These are phyloP conservation scores for Tenualosa ilisha DNA, from an alignment of 2,797 vertebrate genomes.

Conservation along the genomic window DNA sequence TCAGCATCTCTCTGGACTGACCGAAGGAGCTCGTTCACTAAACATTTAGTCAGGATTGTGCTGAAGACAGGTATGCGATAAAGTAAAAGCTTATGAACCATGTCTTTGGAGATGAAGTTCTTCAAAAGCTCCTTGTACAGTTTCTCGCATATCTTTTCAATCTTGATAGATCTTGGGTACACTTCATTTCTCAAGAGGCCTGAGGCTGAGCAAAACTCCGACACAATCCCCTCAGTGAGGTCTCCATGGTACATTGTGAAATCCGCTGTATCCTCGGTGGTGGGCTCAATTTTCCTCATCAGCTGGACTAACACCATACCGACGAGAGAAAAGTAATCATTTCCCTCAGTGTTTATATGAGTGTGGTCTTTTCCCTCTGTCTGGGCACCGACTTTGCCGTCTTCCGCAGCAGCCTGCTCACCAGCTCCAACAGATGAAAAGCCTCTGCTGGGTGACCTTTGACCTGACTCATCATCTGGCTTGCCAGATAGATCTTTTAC, in stretches of 20 bases:
- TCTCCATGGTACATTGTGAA: neutral
- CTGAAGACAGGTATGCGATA: neutral
- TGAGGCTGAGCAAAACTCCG: neutral
- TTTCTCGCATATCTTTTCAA: neutral
- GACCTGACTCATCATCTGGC: neutral
- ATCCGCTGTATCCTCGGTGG: neutral
- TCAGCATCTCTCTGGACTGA: neutral
- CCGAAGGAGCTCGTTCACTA: neutral
- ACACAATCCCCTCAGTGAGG: neutral
- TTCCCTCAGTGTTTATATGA: neutral
- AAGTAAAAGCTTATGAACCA: neutral
- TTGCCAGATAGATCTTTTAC: neutral
- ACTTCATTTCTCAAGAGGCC: neutral
- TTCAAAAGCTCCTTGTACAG: neutral
- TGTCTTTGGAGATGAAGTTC: neutral
- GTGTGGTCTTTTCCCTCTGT: neutral
- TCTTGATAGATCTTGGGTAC: neutral
- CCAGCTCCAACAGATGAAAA: neutral
- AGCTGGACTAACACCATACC: neutral
- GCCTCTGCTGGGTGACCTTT: neutral
- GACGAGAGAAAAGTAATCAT: neutral
- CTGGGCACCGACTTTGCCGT: neutral
- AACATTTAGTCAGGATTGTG: neutral
- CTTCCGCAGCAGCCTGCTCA: neutral
- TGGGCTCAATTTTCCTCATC: neutral